Evolutionary conservation across 2,888 invertebrate genomes (phyloP).

Genomic region (Cylindroiulus punctatus): DNA sequence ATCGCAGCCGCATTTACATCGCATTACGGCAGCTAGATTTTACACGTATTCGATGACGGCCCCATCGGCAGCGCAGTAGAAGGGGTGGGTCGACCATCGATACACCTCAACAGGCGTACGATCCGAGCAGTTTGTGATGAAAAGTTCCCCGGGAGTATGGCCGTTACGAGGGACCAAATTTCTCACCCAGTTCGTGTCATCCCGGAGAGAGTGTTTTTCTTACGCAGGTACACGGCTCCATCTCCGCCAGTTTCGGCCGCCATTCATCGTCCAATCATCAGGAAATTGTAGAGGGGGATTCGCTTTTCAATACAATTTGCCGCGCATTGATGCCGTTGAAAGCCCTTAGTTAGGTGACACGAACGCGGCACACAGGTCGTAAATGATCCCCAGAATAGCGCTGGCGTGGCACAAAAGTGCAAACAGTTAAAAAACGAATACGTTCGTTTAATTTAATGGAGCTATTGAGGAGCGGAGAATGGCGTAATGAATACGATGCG

Average conservation of each 20-base stretch:
- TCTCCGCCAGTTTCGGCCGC: neutral
- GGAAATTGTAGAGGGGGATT: slow-evolving; percentile 11
- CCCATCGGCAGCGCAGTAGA: neutral
- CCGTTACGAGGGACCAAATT: too few relatives aligned
- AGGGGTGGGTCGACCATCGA: neutral
- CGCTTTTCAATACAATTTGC: slow-evolving; percentile 53
- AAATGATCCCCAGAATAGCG: slow-evolving; percentile 54
- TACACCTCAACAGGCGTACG: neutral
- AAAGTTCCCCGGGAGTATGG: too few relatives aligned
- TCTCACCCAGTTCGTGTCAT: neutral
- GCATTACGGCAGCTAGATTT: neutral
- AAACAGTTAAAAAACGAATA: slow-evolving; percentile 54
- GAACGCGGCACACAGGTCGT: slow-evolving; percentile 31
- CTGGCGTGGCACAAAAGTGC: slow-evolving; percentile 50
- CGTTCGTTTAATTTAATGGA: slow-evolving; percentile 50
- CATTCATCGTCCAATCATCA: neutral
- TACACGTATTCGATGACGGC: neutral
- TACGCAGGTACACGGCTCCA: neutral
- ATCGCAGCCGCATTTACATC: neutral
- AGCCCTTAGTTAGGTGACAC: slow-evolving; percentile 55
- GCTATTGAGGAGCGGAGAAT: slow-evolving; percentile 28
- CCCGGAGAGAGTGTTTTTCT: neutral
- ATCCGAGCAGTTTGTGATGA: too few relatives aligned
- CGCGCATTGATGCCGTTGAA: slow-evolving; percentile 54
- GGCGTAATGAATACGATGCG: neutral